phyloP scores from a whole-genome alignment of 2,888 invertebrate genomes.

The Nyleta sp. region DNA sequence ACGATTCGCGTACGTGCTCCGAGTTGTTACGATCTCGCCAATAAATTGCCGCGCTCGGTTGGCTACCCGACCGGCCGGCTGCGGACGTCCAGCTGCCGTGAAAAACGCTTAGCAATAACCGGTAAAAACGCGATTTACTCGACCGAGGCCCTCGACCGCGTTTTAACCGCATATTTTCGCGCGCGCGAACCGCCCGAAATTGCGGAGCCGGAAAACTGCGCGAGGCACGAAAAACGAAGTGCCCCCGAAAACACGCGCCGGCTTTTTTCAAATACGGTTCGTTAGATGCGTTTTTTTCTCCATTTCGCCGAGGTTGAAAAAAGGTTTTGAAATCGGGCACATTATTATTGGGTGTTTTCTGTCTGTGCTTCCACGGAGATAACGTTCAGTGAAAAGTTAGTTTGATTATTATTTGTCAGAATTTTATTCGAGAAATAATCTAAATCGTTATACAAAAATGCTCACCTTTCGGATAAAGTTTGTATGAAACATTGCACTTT shows the following conservation, averaged over 20 bases:
- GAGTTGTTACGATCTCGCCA: conserved; percentile 59
- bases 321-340: too few relatives aligned
- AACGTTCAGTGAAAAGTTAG: too few relatives aligned
- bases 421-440: too few relatives aligned
- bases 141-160: conserved; percentile 30
- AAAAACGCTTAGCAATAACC: conserved; percentile 48
- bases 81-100: conserved; percentile 43
- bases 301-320: too few relatives aligned
- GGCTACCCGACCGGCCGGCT: conserved; percentile 39
- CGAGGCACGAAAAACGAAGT: neutral
- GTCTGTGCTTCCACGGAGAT: too few relatives aligned
- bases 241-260: neutral
- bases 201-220: neutral
- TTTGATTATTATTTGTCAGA: too few relatives aligned
- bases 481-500: too few relatives aligned
- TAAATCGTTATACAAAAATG: too few relatives aligned
- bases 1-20: conserved; percentile 59
- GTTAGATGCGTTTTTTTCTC: too few relatives aligned
- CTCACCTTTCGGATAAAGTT: too few relatives aligned
- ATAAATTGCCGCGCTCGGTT: conserved; percentile 54
- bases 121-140: conserved; percentile 46
- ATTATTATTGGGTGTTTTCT: too few relatives aligned
- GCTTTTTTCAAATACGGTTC: too few relatives aligned
- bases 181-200: conserved; percentile 11
- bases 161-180: conserved; percentile 37